Base-by-base conservation (phyloP, 1,140 invertebrate species). In the Elymnias hypermnestra region DNA sequence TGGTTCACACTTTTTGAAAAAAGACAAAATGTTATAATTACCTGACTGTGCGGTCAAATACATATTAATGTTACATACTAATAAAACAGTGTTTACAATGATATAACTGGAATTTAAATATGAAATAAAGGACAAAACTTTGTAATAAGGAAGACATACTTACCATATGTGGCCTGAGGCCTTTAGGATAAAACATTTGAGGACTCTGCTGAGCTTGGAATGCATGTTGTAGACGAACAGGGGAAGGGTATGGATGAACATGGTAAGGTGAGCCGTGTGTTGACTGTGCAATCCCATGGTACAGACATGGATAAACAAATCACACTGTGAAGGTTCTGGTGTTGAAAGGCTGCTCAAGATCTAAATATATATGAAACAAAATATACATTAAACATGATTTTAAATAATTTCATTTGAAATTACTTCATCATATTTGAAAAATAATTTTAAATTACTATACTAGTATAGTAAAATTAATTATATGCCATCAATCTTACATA, bases 171-270 rank as follows among this genome's bases (percentile, higher is more conserved):
- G 82, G 67, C 52, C 79, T 87, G 37, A 86, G 71, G 28, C 83
- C 85, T 52, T 87, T 87, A 1, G 85, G 83, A 44, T 85, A 78
- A 53, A 86, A 87, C 72, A 84, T 83, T 49, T 76, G 82, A 26
- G 82, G 74, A 47, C 79, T 82, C 46, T 72, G 70, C 51, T 83
- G 79, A 38, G 64, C 63, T 60, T 83, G 77, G 54, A 86, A 86
- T 7, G 83, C 85, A 72, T 87, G 83, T 69, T 86, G 83, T 7
- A 86, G 74, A 23, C 81, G 81, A 41, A 86, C 69, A 0, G 85
- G 85, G 17, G 83, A 83, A 8, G 83, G 85, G 58, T 83, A 86
- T 25, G 85, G 83, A 63, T 87, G 84, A 25, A 87, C 83, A 58
- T 86, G 82, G 55, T 87, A 86, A 1, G 83, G 79, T 15, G 85